Conservation (phyloP, 2,888 invertebrate genomes). For the Hymenopus coronatus region DNA sequence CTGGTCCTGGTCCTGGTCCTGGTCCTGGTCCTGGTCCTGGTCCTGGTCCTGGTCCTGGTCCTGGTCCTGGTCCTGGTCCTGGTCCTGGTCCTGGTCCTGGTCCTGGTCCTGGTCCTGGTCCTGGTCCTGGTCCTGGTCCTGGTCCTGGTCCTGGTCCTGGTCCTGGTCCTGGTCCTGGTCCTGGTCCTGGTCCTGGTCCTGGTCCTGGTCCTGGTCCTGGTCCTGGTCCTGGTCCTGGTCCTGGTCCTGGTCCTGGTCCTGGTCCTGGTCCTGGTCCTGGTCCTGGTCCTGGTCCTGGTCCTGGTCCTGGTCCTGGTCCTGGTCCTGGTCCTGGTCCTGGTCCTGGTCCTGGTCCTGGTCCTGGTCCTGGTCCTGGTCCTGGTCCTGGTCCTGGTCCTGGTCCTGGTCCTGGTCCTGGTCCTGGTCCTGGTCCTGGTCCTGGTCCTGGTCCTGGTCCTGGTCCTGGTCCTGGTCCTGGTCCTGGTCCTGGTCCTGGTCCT, state of each 20-base stretch:
- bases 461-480: constrained; percentile 8
- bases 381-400: constrained; percentile 8
- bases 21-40: constrained; percentile 8
- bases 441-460: constrained; percentile 8
- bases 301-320: constrained; percentile 8
- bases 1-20: constrained; percentile 8
- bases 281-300: constrained; percentile 8
- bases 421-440: constrained; percentile 8
- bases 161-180: constrained; percentile 7
- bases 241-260: constrained; percentile 8
- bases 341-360: constrained; percentile 7
- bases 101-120: constrained; percentile 8
- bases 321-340: constrained; percentile 7
- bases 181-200: constrained; percentile 8
- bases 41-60: constrained; percentile 8
- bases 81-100: constrained; percentile 8
- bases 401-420: constrained; percentile 8
- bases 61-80: constrained; percentile 8
- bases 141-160: constrained; percentile 7
- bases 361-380: constrained; percentile 8
- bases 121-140: constrained; percentile 8
- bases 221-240: constrained; percentile 8
- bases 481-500: constrained; percentile 7
- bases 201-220: constrained; percentile 8
- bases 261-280: constrained; percentile 8